These are phyloP conservation scores for Cephalotes varians DNA, from an alignment of 2,888 invertebrate species.

Conservation along the genomic window DNA sequence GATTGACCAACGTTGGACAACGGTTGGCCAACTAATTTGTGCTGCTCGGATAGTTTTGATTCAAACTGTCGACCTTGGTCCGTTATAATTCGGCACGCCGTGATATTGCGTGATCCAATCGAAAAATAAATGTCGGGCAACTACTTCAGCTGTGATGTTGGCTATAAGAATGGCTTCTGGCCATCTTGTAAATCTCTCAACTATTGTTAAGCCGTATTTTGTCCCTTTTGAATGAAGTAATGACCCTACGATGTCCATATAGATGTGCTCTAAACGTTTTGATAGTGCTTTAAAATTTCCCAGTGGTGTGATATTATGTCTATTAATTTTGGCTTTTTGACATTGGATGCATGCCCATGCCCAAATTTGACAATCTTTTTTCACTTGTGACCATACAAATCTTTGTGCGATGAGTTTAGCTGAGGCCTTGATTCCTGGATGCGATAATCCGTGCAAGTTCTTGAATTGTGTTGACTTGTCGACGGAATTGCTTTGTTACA, in stretches of 20 bases:
- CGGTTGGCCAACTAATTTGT: no score
- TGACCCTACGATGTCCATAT: background rate
- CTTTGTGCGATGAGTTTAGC: constrained; percentile 57
- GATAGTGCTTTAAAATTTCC: background rate
- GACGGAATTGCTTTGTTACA: constrained; percentile 55
- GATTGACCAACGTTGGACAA: no score
- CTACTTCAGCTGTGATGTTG: no score
- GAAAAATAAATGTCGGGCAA: no score
- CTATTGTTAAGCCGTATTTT: background rate
- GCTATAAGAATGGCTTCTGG: background rate
- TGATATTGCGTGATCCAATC: no score
- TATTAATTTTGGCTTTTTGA: constrained; percentile 77
- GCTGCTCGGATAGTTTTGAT: no score
- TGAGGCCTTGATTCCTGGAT: constrained; percentile 62
- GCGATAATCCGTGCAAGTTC: constrained; percentile 55
- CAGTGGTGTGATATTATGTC: constrained; percentile 63
- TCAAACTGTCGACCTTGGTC: no score
- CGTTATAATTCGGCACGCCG: no score
- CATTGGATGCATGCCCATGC: constrained; percentile 73
- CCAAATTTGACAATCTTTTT: constrained; percentile 73
- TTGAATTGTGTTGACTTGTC: constrained; percentile 53
- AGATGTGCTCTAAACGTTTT: background rate
- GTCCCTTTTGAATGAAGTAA: background rate
- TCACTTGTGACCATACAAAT: constrained; percentile 73
- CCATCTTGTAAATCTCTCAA: background rate